Conservation (phyloP, 2,888 invertebrate species). For the Dryomyza anilis region DNA sequence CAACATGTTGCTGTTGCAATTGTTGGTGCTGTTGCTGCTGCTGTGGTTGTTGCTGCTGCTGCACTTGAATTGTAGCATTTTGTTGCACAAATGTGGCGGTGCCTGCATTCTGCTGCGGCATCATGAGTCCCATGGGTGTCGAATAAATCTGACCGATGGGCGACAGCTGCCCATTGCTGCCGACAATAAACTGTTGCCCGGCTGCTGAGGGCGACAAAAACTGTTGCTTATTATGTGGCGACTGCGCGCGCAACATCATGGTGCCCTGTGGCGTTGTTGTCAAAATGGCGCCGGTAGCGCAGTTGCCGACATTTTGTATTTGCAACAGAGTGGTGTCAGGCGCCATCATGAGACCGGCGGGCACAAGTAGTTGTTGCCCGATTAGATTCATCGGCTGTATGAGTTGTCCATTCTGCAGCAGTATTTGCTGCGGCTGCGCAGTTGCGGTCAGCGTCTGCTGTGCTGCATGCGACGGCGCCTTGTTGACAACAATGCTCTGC, state of each 20-base stretch:
- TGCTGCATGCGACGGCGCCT: conserved; percentile 56
- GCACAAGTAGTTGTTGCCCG: conserved; percentile 83
- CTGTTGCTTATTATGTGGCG: conserved; percentile 75
- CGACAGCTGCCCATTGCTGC: conserved; percentile 78
- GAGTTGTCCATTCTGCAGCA: conserved; percentile 66
- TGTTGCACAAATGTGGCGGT: conserved; percentile 82
- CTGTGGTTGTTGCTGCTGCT: conserved; percentile 63
- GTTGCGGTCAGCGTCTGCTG: conserved; percentile 63
- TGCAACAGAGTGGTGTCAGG: conserved; percentile 78
- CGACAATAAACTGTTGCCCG: conserved; percentile 73
- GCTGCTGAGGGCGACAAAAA: conserved; percentile 70
- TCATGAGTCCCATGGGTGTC: conserved; percentile 59
- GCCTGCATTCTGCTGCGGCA: conserved; percentile 57
- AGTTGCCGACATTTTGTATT: conserved; percentile 76
- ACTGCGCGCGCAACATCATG: conserved; percentile 79
- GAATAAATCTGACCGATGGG: conserved; percentile 66
- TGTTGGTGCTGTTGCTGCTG: conserved; percentile 39
- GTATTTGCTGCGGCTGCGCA: conserved; percentile 62
- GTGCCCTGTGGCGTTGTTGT: conserved; percentile 68
- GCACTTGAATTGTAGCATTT: conserved; percentile 76
- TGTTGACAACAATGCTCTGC: conserved; percentile 72
- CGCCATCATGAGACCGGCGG: conserved; percentile 85
- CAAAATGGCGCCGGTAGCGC: conserved; percentile 65
- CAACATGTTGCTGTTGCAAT: conserved; percentile 41
- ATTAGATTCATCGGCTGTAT: conserved; percentile 83